These are phyloP conservation scores for Nasonia longicornis DNA, from an alignment of 1,140 invertebrate genomes.

Conservation along the genomic window DNA sequence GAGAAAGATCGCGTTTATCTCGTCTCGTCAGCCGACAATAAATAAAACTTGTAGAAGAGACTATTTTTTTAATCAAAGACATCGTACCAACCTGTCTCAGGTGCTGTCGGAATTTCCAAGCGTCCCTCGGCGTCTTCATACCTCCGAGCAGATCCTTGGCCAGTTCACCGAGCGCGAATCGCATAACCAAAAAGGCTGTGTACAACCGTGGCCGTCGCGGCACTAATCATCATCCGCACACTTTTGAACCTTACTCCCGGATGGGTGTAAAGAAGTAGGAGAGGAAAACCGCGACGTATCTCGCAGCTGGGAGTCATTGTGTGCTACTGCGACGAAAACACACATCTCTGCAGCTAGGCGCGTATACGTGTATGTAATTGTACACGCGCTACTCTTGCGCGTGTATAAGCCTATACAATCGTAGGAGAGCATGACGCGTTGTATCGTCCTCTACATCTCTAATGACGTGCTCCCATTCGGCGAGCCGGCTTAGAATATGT, in stretches of 20 bases:
- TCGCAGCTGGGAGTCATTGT: neutral
- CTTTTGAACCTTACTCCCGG: neutral
- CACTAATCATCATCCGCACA: neutral
- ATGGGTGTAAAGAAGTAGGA: neutral
- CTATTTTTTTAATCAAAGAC: too few relatives aligned
- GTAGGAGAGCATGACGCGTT: neutral
- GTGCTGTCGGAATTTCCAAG: slow-evolving; percentile 25
- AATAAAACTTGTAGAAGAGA: too few relatives aligned
- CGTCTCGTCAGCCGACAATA: too few relatives aligned
- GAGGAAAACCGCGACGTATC: neutral
- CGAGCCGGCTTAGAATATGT: neutral
- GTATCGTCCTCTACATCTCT: slow-evolving; percentile 7
- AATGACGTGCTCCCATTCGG: slow-evolving; percentile 16
- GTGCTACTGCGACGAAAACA: neutral
- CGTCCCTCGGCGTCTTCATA: slow-evolving; percentile 3
- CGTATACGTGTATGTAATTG: too few relatives aligned
- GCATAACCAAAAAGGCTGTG: slow-evolving; percentile 11
- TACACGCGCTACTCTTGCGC: too few relatives aligned
- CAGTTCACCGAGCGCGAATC: neutral
- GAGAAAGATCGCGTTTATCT: too few relatives aligned
- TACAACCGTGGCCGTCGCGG: neutral
- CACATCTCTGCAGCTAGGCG: too few relatives aligned
- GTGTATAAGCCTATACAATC: too few relatives aligned
- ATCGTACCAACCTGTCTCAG: slow-evolving; percentile 25
- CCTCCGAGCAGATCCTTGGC: neutral